A percentile compares a stretch with the other conserved stretches of the same genome.
Evolutionary conservation across 2,113 vertebrate species (phyloP).

Genomic region (Alethe castanea): DNA sequence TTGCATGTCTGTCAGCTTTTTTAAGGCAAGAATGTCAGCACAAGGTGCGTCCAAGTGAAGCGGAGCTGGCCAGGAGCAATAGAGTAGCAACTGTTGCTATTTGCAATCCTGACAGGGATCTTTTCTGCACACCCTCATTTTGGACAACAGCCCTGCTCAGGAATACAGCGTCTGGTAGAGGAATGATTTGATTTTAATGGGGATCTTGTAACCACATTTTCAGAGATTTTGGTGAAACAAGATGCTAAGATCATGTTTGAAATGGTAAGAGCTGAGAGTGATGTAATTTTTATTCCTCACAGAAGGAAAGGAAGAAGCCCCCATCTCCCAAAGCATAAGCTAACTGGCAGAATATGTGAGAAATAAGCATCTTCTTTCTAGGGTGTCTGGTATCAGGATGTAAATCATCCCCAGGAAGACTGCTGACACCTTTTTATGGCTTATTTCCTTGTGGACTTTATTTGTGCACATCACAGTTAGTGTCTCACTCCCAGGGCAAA

Average conservation of each 20-base stretch:
- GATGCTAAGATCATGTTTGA: background rate
- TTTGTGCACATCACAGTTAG: background rate
- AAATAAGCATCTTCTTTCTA: background rate
- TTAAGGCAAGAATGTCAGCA: conserved; percentile 50
- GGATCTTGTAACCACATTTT: background rate
- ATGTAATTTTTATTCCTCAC: background rate
- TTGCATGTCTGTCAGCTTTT: conserved; percentile 57
- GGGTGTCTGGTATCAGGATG: background rate
- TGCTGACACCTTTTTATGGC: background rate
- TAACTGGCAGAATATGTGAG: background rate
- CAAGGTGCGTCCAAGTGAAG: conserved; percentile 48
- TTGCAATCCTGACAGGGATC: conserved; percentile 54
- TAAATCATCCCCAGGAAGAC: background rate
- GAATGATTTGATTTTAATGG: background rate
- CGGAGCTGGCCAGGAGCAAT: conserved; percentile 36
- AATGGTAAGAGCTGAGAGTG: background rate
- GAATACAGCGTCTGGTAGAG: background rate
- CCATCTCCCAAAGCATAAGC: background rate
- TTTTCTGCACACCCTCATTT: conserved; percentile 14
- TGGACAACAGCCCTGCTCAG: background rate
- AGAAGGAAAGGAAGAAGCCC: background rate
- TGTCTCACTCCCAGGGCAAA: background rate
- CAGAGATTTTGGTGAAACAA: background rate
- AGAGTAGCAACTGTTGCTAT: conserved; percentile 78
- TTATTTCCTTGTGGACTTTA: background rate